phyloP scores from a whole-genome alignment of 23 tunicate species.

The Halocynthia aurantium region DNA sequence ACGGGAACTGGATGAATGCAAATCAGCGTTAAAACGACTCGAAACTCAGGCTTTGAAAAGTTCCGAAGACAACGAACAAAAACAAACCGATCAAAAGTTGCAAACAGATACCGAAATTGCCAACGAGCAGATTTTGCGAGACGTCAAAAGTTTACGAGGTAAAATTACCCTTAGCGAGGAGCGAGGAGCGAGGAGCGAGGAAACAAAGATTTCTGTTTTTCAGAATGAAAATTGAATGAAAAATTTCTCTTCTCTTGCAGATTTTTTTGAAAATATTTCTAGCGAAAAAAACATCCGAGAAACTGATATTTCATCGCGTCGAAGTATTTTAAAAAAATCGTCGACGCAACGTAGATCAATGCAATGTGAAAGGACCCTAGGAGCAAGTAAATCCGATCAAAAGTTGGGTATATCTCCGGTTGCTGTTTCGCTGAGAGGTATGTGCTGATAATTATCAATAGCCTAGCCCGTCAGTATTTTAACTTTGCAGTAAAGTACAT shows the following conservation, averaged over 20 bases:
- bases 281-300: slow-evolving; percentile 14
- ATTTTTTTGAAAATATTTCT: slow-evolving; percentile 21
- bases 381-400: no score
- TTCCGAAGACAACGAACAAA: neutral
- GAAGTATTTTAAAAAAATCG: neutral
- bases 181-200: neutral
- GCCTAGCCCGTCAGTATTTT: no score
- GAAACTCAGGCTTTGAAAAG: slow-evolving; percentile 15
- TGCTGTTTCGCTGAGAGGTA: no score
- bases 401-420: no score
- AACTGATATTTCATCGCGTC: neutral
- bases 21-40: slow-evolving; percentile 16
- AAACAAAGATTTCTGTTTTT: neutral
- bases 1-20: slow-evolving; percentile 20
- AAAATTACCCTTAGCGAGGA: neutral
- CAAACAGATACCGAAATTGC: neutral
- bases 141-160: slow-evolving; percentile 28
- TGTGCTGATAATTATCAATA: no score
- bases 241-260: neutral
- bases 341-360: no score
- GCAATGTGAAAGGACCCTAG: no score
- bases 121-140: slow-evolving; percentile 19
- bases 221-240: neutral
- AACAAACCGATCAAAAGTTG: neutral
- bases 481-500: no score